These are phyloP conservation scores for Eptatretus atami DNA, from an alignment of 2,797 vertebrate species.

Conservation along the genomic window DNA sequence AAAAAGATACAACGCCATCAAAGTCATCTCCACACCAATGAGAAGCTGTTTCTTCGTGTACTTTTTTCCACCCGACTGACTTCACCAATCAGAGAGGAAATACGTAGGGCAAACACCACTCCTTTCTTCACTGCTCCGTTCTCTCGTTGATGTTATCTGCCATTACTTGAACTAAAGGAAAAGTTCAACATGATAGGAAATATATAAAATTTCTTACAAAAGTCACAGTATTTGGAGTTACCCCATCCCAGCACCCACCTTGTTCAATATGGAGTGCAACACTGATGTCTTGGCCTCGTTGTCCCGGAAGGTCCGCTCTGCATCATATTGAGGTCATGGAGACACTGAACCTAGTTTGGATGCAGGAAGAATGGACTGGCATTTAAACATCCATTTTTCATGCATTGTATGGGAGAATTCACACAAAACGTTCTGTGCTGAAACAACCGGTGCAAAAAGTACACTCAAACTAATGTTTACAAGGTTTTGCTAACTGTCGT, in stretches of 20 bases:
- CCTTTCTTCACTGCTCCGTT: conserved; percentile 97
- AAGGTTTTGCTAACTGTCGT: no score
- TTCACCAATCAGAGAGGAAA: conserved; percentile 89
- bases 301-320: conserved; percentile 69
- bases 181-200: background rate
- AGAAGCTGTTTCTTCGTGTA: conserved; percentile 72
- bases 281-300: conserved; percentile 84
- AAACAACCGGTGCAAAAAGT: no score
- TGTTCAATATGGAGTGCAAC: conserved; percentile 90
- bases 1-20: conserved; percentile 75
- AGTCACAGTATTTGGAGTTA: conserved; percentile 13
- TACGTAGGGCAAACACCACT: conserved; percentile 94
- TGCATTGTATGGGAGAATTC: no score
- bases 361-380: conserved; percentile 7
- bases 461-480: no score
- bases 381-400: conserved; percentile 7
- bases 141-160: conserved; percentile 90
- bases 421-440: no score
- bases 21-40: conserved; percentile 87
- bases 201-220: conserved; percentile 6
- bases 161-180: conserved; percentile 71
- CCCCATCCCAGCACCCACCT: conserved; percentile 16
- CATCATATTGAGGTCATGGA: conserved; percentile 94
- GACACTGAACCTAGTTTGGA: conserved; percentile 63
- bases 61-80: conserved; percentile 95